These are phyloP conservation scores for Cyclopterus lumpus DNA, from an alignment of 2,797 vertebrate species.

Conservation along the genomic window DNA sequence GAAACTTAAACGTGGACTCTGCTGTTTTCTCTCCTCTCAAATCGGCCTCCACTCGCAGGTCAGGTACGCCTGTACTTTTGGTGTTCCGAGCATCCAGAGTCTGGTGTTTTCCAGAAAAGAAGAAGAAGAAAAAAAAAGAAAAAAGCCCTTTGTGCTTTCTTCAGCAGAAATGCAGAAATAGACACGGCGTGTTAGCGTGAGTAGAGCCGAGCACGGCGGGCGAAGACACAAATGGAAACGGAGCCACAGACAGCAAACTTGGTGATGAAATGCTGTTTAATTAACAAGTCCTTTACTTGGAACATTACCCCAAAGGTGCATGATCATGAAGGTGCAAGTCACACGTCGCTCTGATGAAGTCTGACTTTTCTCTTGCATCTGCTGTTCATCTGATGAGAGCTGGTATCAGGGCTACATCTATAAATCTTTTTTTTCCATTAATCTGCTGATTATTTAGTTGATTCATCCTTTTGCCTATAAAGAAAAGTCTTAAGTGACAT, in stretches of 20 bases:
- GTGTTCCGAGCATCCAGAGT: neutral
- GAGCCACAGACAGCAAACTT: neutral
- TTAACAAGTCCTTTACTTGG: neutral
- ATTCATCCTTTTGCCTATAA: neutral
- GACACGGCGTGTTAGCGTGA: neutral
- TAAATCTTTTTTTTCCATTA: neutral
- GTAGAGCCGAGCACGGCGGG: neutral
- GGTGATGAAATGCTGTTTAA: neutral
- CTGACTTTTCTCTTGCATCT: neutral
- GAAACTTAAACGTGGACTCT: neutral
- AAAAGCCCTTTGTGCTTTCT: neutral
- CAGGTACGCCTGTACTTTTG: neutral
- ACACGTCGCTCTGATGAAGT: neutral
- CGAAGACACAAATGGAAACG: neutral
- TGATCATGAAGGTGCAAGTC: slow-evolving; percentile 2
- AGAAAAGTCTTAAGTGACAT: neutral
- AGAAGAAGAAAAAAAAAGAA: neutral
- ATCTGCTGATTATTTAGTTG: neutral
- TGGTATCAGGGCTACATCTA: neutral
- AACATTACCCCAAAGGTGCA: neutral
- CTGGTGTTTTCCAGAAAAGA: neutral
- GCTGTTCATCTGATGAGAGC: neutral
- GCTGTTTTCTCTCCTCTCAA: neutral
- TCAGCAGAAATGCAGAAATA: neutral
- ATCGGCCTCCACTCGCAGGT: neutral